phyloP scores from a whole-genome alignment of 2,797 vertebrate species.

The Sylvilagus floridanus region DNA sequence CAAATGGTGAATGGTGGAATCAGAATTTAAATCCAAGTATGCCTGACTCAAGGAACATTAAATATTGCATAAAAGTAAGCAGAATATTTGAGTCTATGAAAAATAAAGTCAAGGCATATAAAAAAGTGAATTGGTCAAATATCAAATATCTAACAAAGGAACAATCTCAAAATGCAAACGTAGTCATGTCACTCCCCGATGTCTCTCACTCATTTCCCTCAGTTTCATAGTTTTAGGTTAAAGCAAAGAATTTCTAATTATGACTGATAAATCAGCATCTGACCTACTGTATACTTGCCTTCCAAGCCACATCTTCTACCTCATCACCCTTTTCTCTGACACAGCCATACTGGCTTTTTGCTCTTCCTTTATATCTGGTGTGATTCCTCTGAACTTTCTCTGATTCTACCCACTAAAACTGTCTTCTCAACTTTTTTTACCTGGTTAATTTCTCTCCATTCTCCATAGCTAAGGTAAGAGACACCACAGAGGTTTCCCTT shows the following conservation, averaged over 20 bases:
- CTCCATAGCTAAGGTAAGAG: neutral
- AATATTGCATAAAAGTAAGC: neutral
- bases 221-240: neutral
- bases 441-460: constrained; percentile 21
- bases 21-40: too few relatives aligned
- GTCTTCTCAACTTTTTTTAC: neutral
- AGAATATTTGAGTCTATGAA: neutral
- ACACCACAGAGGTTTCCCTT: neutral
- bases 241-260: neutral
- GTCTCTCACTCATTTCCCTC: neutral
- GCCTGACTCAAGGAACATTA: neutral
- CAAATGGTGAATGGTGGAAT: too few relatives aligned
- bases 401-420: constrained; percentile 10
- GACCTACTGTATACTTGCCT: neutral
- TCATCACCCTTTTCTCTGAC: neutral
- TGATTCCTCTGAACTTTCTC: neutral
- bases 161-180: neutral
- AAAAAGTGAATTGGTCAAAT: neutral
- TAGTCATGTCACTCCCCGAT: neutral
- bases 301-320: neutral
- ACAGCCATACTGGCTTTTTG: neutral
- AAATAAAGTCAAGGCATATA: constrained; percentile 2
- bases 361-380: neutral
- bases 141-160: neutral
- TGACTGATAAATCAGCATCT: neutral